Evolutionary conservation across 2,113 vertebrate species (phyloP).

Genomic region (Fregetta grallaria): DNA sequence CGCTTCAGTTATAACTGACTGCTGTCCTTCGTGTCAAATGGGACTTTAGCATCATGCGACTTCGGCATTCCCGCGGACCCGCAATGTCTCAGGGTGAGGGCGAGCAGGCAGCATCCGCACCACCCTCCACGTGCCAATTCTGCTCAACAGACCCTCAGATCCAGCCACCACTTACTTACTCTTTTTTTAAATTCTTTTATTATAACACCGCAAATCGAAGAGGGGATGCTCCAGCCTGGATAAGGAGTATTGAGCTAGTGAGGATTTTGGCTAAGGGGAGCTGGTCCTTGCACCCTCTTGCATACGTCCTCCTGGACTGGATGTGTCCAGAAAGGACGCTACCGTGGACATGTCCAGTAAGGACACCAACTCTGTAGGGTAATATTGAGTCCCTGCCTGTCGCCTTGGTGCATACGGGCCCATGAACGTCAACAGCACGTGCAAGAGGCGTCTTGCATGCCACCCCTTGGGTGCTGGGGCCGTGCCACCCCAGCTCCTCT

Average conservation of each 20-base stretch:
- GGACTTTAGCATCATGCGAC: background rate
- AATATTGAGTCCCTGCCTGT: background rate
- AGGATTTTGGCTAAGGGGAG: background rate
- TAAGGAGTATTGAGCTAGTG: background rate
- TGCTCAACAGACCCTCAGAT: background rate
- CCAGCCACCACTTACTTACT: background rate
- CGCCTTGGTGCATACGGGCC: background rate
- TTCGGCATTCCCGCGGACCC: fast-evolving
- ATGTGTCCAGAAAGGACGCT: background rate
- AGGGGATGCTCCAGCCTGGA: background rate
- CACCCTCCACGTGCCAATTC: too few relatives aligned
- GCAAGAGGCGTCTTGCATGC: background rate
- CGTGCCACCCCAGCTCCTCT: background rate
- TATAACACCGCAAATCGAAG: background rate
- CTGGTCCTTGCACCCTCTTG: background rate
- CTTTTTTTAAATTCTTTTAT: background rate
- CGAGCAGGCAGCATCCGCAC: background rate
- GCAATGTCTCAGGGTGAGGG: fast-evolving
- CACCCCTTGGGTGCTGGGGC: background rate
- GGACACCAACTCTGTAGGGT: background rate
- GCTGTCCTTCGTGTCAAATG: fast-evolving
- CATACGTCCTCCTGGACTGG: background rate
- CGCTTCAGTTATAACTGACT: background rate
- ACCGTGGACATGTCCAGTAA: background rate
- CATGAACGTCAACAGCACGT: fast-evolving